A percentile compares a stretch with the other conserved stretches of the same genome.
Conservation (phyloP, 2,888 invertebrate species). For the Gnatocerus cornutus region DNA sequence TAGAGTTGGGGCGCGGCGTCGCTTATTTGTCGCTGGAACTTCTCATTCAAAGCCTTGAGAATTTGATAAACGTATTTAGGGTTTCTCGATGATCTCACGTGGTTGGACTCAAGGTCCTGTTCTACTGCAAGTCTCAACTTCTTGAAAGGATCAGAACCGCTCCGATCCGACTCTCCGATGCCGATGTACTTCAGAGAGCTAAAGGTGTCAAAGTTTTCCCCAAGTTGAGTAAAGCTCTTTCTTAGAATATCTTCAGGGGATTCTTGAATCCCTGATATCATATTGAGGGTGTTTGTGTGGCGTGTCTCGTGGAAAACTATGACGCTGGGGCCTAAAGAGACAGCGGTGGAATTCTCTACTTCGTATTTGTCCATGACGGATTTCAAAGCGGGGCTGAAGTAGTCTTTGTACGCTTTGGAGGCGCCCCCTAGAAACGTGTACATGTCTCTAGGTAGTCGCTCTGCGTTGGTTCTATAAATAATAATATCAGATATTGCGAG, state of each 20-base stretch:
- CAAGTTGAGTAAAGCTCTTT: constrained; percentile 76
- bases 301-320: constrained; percentile 87
- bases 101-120: constrained; percentile 79
- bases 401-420: constrained; percentile 81
- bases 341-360: constrained; percentile 52
- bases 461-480: constrained; percentile 84
- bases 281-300: constrained; percentile 79
- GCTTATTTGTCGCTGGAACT: constrained; percentile 81
- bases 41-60: constrained; percentile 81
- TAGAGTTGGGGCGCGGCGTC: constrained; percentile 78
- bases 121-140: constrained; percentile 75
- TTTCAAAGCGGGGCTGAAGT: constrained; percentile 78
- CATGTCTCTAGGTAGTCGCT: constrained; percentile 83
- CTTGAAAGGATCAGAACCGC: constrained; percentile 72
- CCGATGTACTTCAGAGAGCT: constrained; percentile 82
- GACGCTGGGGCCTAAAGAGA: constrained; percentile 79
- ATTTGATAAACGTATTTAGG: constrained; percentile 80
- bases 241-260: constrained; percentile 78
- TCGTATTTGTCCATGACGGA: constrained; percentile 60
- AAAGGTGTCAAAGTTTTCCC: constrained; percentile 80
- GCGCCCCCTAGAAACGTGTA: constrained; percentile 85
- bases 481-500: constrained; percentile 88
- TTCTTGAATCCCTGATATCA: constrained; percentile 73
- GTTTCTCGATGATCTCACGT: constrained; percentile 80
- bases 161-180: constrained; percentile 76